Evolutionary conservation across 1,140 invertebrate genomes (phyloP).

Genomic region (Drosophila novamexicana): DNA sequence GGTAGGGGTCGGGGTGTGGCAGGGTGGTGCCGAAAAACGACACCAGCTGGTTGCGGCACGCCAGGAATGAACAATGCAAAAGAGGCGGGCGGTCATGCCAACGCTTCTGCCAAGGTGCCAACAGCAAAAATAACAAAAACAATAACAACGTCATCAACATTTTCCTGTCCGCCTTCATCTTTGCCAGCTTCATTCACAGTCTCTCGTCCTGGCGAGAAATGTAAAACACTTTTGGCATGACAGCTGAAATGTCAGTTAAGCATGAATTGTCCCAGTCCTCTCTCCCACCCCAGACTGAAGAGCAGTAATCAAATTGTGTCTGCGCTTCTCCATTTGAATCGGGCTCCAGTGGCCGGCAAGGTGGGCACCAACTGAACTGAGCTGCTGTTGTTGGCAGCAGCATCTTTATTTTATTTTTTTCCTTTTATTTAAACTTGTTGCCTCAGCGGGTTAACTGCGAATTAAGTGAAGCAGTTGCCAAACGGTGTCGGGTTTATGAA

Average conservation of each 20-base stretch:
- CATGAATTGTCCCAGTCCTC: conserved; percentile 59
- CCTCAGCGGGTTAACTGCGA: conserved; percentile 52
- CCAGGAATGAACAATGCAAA: conserved; percentile 64
- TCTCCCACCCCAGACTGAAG: not conserved
- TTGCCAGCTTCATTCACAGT: not conserved
- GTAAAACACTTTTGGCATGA: conserved; percentile 80
- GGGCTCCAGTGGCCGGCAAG: conserved; percentile 11
- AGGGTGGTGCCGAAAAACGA: conserved; percentile 43
- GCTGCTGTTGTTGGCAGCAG: conserved; percentile 44
- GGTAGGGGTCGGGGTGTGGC: not conserved
- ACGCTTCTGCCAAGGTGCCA: conserved; percentile 56
- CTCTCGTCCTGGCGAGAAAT: conserved; percentile 56
- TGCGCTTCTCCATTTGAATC: conserved; percentile 3
- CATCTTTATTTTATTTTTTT: conserved; percentile 10
- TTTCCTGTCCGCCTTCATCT: conserved; percentile 30
- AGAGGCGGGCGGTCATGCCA: conserved; percentile 36
- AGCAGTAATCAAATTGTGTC: conserved; percentile 24
- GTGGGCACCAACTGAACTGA: conserved; percentile 15
- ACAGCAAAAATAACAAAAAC: conserved; percentile 22
- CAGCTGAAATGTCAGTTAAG: conserved; percentile 80
- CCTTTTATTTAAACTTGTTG: conserved; percentile 24
- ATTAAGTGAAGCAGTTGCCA: conserved; percentile 42
- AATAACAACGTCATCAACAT: conserved; percentile 49
- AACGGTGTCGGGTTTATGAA: conserved; percentile 17
- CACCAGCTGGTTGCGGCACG: conserved; percentile 77